Base-by-base conservation (phyloP, 2,113 vertebrate genomes). In the Polyodon spathula region DNA sequence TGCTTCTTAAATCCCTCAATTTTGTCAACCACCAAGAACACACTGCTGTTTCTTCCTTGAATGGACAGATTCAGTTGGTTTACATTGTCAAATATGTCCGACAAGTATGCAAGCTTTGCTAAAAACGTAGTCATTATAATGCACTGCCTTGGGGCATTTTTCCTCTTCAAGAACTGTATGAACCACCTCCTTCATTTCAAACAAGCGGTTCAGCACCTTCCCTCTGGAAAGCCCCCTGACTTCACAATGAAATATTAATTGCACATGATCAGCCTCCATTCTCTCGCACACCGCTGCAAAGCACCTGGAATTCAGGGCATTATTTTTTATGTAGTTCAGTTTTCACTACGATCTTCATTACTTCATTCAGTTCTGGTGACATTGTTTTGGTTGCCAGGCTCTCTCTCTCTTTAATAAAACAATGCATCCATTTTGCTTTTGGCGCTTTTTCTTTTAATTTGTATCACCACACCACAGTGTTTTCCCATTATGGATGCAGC, bases 21-120 rank as follows among this genome's bases (percentile, higher is more conserved):
- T 52, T 52, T 52, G 50, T 52, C 50, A 52, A 6, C 9, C 6
- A 16, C 15, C 50, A 52, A 52, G 15, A 52, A 52, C 50, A 52
- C 50, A 52, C 50, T n/a, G 50, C 50, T 52, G 50, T 52, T 52
- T 52, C 50, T 52, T 16, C 50, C 50, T 52, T 52, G 50, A 52
- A 52, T n/a, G 50, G 50, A 12, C 3, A 14, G 50, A 10, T 52
- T 52, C 15, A 52, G 15, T 6, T 52, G 15, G 11, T 10, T 52
- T 1, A 16, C 1, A n/a, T 12, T 12, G n/a, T 52, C 50, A 52
- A 52, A 52, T 12, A 52, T 52, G 9, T 52, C 50, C 6, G 50
- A n/a, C 50, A 52, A n/a, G 50, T 14, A 52, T 15, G n/a, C n/a
- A 12, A 52, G 50, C 14, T 52, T 52, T 43, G 42, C 42, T 43